Percentiles rank a stretch among this genome's conserved stretches.
Evolutionary conservation across 2,113 vertebrate genomes (phyloP).

Genomic region (Potamarius usumacintae): DNA sequence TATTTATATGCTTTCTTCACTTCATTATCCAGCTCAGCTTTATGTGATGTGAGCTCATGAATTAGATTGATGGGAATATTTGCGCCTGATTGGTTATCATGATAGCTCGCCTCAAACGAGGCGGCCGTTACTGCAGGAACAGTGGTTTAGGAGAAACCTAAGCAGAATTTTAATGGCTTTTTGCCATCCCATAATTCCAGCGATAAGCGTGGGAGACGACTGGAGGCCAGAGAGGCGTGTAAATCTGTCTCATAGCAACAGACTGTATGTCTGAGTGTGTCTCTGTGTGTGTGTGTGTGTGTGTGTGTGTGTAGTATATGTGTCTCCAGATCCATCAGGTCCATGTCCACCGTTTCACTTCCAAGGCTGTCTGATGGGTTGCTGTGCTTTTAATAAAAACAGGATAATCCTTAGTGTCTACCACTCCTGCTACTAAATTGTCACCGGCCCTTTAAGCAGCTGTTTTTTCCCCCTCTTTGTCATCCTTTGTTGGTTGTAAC

Average conservation of each 20-base stretch:
- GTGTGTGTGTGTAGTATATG: constrained; percentile 1
- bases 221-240: constrained; percentile 44
- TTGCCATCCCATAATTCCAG: constrained; percentile 52
- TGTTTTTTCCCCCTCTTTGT: constrained; percentile 5
- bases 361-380: constrained; percentile 18
- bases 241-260: constrained; percentile 54
- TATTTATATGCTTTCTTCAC: constrained; percentile 19
- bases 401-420: constrained; percentile 32
- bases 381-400: constrained; percentile 44
- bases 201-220: constrained; percentile 48
- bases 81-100: constrained; percentile 36
- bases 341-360: constrained; percentile 12
- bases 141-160: constrained; percentile 46
- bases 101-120: constrained; percentile 29
- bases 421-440: background rate
- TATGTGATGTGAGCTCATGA: constrained; percentile 27
- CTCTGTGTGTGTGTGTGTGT: constrained; percentile 21
- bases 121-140: constrained; percentile 23
- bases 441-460: constrained; percentile 26
- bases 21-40: constrained; percentile 27
- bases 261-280: constrained; percentile 31
- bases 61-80: constrained; percentile 45
- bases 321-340: constrained; percentile 33
- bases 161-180: constrained; percentile 56
- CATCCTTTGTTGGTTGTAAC: constrained; percentile 32